Evolutionary conservation across 1,140 invertebrate genomes (phyloP).

Genomic region (Drosophila yakuba): DNA sequence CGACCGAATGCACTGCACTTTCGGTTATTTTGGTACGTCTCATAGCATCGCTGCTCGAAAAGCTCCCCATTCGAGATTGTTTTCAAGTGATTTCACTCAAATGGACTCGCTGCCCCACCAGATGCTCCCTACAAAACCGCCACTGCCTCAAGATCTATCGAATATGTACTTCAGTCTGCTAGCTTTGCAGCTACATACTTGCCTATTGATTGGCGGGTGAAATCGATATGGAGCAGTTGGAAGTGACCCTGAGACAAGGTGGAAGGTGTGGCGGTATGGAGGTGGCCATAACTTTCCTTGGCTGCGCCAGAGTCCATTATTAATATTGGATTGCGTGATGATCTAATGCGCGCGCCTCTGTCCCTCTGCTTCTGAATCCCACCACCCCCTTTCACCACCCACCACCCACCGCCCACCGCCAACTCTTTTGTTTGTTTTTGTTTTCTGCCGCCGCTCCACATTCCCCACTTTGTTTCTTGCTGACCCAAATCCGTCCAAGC

Average conservation of each 20-base stretch:
- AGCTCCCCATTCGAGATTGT: slow-evolving; percentile 1
- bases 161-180: slow-evolving; percentile 33
- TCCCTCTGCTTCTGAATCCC: slow-evolving; percentile 7
- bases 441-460: slow-evolving; percentile 27
- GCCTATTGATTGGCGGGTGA: slow-evolving; percentile 64
- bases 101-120: neutral
- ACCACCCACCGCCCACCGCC: neutral
- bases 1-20: slow-evolving; percentile 5
- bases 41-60: neutral
- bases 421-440: slow-evolving; percentile 20
- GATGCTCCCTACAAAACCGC: neutral
- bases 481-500: slow-evolving; percentile 43
- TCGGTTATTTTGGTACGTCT: neutral
- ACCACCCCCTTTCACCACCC: slow-evolving; percentile 13
- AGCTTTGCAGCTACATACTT: slow-evolving; percentile 24
- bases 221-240: slow-evolving; percentile 67
- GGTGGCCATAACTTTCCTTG: slow-evolving; percentile 47
- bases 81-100: neutral
- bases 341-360: slow-evolving; percentile 65
- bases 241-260: slow-evolving; percentile 63
- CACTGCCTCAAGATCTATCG: neutral
- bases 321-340: slow-evolving; percentile 65
- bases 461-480: slow-evolving; percentile 25
- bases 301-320: slow-evolving; percentile 40
- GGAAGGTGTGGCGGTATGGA: neutral